Evolutionary conservation across 2,113 vertebrate species (phyloP), one percentile per base, ranked within the genome.

Genomic region (Thunnus maccoyii): DNA sequence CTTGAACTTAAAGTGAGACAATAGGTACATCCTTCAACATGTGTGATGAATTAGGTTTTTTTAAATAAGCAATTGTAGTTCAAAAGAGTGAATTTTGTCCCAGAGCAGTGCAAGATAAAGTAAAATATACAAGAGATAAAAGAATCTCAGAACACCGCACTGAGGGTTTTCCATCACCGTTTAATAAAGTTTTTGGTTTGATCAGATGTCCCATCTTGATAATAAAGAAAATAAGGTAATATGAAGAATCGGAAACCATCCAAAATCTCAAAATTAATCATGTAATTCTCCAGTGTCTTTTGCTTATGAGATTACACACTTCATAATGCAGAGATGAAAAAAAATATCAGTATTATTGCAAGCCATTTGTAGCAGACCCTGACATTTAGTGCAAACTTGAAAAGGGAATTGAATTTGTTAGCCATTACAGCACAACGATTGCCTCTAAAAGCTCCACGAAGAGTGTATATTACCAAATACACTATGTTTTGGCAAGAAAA

Each of bases 1-100:
- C 89, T 89, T 92, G 69, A 86, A 91, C 67, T 84, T 90, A 62
- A 94, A 90, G 90, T 60, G 68, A 86, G 83, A 79, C 87, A 92
- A 64, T 93, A 90, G 85, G 56, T 90, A 84, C 88, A 82, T 93
- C 90, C 83, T 92, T 91, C 86, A 88, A 84, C 66, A 86, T 86
- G 90, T 83, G 72, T 74, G 68, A 73, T 81, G 57, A 78, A 81
- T 82, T 82, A 64, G 16, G 54, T 47, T n/a, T 86, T 70, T 61
- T 70, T 54, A 78, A 83, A 83, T 74, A 65, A 80, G 30, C 55
- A 80, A 47, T 48, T 80, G 32, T 60, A 56, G 51, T 57, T 80
- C 56, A 82, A 63, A 83, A 36, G 16, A 44, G 18, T 65, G 16
- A 69, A 17, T 47, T 63, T 16, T 17, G 2, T 15, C 71, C 50